phyloP scores from a whole-genome alignment of 2,888 invertebrate species.

The Chymomyza amoena region DNA sequence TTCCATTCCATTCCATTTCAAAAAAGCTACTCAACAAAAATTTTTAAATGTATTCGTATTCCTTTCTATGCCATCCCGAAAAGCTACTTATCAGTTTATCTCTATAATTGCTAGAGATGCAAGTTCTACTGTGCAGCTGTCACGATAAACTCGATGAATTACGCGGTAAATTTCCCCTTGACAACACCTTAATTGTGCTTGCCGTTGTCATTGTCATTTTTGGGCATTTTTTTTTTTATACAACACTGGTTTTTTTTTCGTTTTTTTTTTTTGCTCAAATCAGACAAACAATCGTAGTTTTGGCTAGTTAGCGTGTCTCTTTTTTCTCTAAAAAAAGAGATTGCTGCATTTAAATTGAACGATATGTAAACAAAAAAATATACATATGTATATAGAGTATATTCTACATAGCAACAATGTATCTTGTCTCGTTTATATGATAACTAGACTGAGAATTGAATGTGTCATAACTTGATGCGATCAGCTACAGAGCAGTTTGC shows the following conservation, averaged over 20 bases:
- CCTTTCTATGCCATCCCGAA: too few species aligned
- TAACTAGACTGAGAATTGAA: not conserved
- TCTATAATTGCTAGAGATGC: too few species aligned
- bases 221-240: not conserved
- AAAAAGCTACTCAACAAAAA: too few species aligned
- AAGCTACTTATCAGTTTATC: too few species aligned
- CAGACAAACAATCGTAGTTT: conserved; percentile 22
- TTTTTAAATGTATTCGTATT: too few species aligned
- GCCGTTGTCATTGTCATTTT: conserved; percentile 8
- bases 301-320: not conserved
- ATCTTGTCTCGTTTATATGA: not conserved
- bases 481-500: not conserved
- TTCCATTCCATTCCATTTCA: too few species aligned
- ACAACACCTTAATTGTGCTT: not conserved
- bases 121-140: not conserved
- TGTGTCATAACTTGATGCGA: not conserved
- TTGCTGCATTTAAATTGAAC: not conserved
- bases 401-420: not conserved
- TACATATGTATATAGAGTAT: too few species aligned
- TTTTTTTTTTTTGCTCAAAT: conserved; percentile 12
- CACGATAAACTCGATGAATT: not conserved
- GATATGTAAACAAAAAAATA: not conserved
- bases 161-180: not conserved
- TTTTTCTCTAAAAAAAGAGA: not conserved
- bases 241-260: not conserved